Percentiles rank a stretch among this genome's conserved stretches.
Conservation (phyloP, 2,797 vertebrate genomes). For the Podarcis siculus region DNA sequence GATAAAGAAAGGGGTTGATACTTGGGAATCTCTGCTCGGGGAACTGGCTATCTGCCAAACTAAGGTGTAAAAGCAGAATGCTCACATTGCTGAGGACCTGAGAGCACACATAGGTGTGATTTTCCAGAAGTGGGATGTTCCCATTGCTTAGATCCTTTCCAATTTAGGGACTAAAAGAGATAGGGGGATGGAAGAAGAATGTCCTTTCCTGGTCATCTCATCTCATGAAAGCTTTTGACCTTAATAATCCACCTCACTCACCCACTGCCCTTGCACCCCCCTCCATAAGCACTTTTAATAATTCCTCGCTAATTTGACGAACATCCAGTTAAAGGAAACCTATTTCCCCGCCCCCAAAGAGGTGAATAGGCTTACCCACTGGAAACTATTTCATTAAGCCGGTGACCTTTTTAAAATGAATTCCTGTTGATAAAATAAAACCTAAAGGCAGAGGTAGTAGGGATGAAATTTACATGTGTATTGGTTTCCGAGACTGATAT, state of each 20-base stretch:
- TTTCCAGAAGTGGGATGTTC: neutral
- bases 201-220: neutral
- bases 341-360: conserved; percentile 56
- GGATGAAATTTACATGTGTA: conserved; percentile 58
- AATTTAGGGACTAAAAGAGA: neutral
- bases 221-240: neutral
- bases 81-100: neutral
- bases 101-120: neutral
- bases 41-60: neutral
- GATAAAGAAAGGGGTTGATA: neutral
- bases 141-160: neutral
- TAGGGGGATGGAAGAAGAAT: neutral
- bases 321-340: conserved; percentile 61
- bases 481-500: conserved; percentile 51
- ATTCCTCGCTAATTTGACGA: conserved; percentile 59
- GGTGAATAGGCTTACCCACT: conserved; percentile 30
- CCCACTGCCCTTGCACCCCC: neutral
- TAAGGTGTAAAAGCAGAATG: neutral
- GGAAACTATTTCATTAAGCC: conserved; percentile 68
- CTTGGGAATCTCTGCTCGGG: neutral
- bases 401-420: conserved; percentile 68
- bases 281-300: conserved; percentile 38
- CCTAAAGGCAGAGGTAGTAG: conserved; percentile 43
- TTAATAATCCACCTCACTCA: conserved; percentile 1
- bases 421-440: conserved; percentile 61